Base-by-base conservation (phyloP, 2,797 vertebrate species). In the Hypotaenidia okinawae region DNA sequence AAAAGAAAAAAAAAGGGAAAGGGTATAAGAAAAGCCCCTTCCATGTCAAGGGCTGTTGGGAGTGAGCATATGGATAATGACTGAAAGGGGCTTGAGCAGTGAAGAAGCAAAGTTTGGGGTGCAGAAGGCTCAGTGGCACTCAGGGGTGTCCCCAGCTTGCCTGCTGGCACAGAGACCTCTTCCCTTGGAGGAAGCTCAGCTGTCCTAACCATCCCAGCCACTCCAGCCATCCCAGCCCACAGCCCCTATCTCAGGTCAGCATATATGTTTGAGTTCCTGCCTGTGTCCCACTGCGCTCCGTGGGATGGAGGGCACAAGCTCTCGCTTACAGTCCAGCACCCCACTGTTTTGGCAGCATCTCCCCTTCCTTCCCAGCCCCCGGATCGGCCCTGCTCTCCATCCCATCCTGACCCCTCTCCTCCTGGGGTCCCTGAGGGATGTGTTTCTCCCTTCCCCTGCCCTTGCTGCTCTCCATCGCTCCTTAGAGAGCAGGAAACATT, bases 371-470 rank as follows among this genome's bases (percentile, higher is more conserved):
- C 1, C 2, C 17, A 69, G 14, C 12, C 2, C 27, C 23, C 0
- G 0, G 25, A 13, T 39, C 30, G 74, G 39, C 55, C 68, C 10
- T 0, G 0, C 19, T 70, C 21, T 19, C 11, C 55, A 43, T 51
- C 55, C 28, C 9, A 2, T 9, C 39, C 32, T 41, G 15, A 27
- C 4, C 23, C 45, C 19, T 66, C 45, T 79, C 55, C 22, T 52
- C 41, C 41, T 1, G 0, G 3, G 22, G 9, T 16, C 27, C 18
- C 5, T 5, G 0, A 30, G 16, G 11, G 21, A 11, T 21, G n/a
- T 14, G 24, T 37, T 70, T 51, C 55, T n/a, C 49, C 1, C 0
- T 9, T 9, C 10, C 49, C 23, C 23, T 27, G 63, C 19, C 37
- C 67, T 72, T 0, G 0, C 74, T 84, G 33, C 11, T 58, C 0